phyloP scores from a whole-genome alignment of 2,797 vertebrate species.

The Gobio occitaniae region DNA sequence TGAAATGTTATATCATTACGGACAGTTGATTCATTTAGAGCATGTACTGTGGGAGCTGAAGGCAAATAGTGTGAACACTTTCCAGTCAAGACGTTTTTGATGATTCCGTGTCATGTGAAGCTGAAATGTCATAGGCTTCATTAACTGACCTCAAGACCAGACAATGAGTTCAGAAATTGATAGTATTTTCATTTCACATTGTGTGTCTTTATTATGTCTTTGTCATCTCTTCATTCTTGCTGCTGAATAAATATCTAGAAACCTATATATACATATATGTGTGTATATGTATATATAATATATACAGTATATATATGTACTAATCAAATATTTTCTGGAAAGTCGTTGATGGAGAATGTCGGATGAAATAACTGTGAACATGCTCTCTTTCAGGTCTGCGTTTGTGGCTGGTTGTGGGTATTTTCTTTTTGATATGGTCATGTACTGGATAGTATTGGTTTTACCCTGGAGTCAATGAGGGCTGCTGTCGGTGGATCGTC shows the following conservation, averaged over 20 bases:
- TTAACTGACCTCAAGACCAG: constrained; percentile 45
- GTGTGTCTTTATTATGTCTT: constrained; percentile 38
- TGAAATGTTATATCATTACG: constrained; percentile 2
- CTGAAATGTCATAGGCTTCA: constrained; percentile 34
- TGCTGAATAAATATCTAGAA: constrained; percentile 63
- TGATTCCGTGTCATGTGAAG: constrained; percentile 30
- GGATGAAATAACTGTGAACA: constrained; percentile 71
- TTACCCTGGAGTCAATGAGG: constrained; percentile 40
- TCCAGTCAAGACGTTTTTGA: constrained; percentile 18
- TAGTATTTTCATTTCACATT: constrained; percentile 52
- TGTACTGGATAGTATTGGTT: constrained; percentile 47
- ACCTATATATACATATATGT: constrained; percentile 56
- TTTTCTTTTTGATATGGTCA: constrained; percentile 37
- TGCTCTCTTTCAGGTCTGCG: constrained; percentile 59
- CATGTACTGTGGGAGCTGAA: constrained; percentile 4
- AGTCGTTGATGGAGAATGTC: constrained; percentile 58
- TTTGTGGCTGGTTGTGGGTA: constrained; percentile 48
- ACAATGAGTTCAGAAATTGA: constrained; percentile 33
- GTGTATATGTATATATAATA: constrained; percentile 45
- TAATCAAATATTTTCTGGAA: constrained; percentile 61
- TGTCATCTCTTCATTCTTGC: constrained; percentile 59
- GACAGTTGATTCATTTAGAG: constrained; percentile 15
- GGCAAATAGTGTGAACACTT: constrained; percentile 8
- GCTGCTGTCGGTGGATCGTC: constrained; percentile 11
- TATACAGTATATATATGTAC: constrained; percentile 42